These are phyloP conservation scores for Dinomys branickii DNA, from an alignment of 2,113 vertebrate species.

Conservation along the genomic window DNA sequence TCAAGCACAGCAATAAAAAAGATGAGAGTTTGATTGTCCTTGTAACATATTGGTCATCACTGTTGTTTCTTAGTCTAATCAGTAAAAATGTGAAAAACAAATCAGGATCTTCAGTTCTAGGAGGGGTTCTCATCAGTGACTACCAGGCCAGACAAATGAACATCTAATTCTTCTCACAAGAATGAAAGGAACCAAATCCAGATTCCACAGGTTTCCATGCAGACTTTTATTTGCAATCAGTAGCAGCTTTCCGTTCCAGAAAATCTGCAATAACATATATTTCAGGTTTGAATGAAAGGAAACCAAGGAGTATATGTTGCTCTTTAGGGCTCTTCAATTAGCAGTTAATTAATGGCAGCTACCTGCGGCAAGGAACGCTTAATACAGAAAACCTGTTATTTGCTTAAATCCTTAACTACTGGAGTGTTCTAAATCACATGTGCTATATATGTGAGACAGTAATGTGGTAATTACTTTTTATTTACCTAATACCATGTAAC, in stretches of 20 bases:
- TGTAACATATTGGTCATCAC: not conserved
- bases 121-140: not conserved
- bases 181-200: not conserved
- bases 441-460: not conserved
- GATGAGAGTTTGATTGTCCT: not conserved
- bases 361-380: not conserved
- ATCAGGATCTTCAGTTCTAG: not conserved
- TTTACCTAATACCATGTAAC: not conserved
- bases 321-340: not conserved
- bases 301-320: not conserved
- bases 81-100: not conserved
- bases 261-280: not conserved
- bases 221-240: not conserved
- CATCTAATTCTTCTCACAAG: not conserved
- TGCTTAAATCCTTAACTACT: not conserved
- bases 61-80: not conserved
- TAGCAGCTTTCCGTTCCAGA: not conserved
- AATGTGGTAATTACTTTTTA: not conserved
- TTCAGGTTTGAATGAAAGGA: not conserved
- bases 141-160: not conserved
- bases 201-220: not conserved
- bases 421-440: not conserved
- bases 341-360: not conserved
- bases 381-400: not conserved
- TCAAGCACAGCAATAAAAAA: not conserved